These are phyloP conservation scores for Clunio marinus DNA, from an alignment of 2,888 invertebrate genomes.

Conservation along the genomic window DNA sequence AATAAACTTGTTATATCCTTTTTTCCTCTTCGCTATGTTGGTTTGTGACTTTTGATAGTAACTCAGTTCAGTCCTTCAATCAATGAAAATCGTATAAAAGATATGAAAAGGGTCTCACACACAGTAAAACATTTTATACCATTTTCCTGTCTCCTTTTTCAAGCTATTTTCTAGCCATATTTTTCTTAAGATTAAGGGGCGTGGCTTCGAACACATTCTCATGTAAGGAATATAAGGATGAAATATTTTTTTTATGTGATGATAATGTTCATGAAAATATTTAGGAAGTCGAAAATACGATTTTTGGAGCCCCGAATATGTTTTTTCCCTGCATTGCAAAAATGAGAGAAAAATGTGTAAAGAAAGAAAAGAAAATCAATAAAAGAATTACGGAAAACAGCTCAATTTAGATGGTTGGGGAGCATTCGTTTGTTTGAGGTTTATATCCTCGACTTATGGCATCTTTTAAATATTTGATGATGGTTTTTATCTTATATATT, in stretches of 20 bases:
- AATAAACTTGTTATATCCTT: neutral
- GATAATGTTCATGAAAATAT: neutral
- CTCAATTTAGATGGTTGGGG: conserved; percentile 23
- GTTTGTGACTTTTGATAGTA: neutral
- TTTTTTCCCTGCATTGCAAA: neutral
- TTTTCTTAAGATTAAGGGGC: conserved; percentile 36
- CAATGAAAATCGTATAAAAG: conserved; percentile 2
- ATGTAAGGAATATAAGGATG: neutral
- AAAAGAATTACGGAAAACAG: conserved; percentile 35
- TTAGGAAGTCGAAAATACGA: conserved; percentile 3
- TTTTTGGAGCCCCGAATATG: too few relatives aligned
- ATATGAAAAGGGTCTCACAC: neutral
- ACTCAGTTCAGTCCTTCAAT: neutral
- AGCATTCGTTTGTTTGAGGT: neutral
- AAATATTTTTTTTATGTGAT: neutral
- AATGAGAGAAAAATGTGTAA: too few relatives aligned
- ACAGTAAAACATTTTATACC: neutral
- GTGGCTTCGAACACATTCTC: conserved; percentile 1
- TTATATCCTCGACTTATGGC: neutral
- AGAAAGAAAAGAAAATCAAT: conserved; percentile 23
- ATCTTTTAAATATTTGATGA: conserved; percentile 38
- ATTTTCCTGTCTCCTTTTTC: neutral
- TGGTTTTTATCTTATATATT: neutral
- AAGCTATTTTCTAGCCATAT: conserved; percentile 20
- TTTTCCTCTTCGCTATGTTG: neutral